Evolutionary conservation across 2,113 vertebrate species (phyloP), one percentile per base, ranked within the genome.

Genomic region (Chaetodon trifascialis): DNA sequence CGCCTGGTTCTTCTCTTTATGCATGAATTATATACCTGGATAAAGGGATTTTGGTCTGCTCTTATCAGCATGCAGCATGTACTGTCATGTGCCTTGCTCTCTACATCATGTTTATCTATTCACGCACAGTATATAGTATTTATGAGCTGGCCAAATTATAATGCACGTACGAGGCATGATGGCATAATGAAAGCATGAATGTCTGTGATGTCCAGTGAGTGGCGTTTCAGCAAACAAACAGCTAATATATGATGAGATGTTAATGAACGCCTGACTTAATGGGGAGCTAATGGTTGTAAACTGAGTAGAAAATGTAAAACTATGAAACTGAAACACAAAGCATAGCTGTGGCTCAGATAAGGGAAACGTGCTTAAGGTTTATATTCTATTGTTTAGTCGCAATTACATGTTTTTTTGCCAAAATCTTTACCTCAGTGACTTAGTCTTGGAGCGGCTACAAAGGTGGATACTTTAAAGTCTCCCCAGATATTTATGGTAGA

Each of bases 61-160:
- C 56, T 86, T 70, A 83, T 84, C 76, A 70, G 70, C 73, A 42
- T 68, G 40, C 55, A 67, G 56, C 81, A 73, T 46, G 40, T 56
- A 67, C 19, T 7, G 64, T 68, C 46, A 56, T 38, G 76, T 54
- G 49, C 49, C 46, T 68, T 5, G 3, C 73, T 63, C 66, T 60
- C 23, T 63, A 49, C 68, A 52, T 71, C 67, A 51, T 17, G 6
- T 16, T 70, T 67, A 63, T 80, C 64, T 0, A 55, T 55, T 69
- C 60, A 54, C 38, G 65, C 51, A 0, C 52, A 23, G 44, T 38
- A 67, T 25, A 72, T 8, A 62, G n/a, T 9, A 73, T 56, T 56
- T 34, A 73, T 15, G n/a, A 71, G 58, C 66, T 8, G 12, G 58
- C 76, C 55, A 49, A 77, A 67, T 60, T 54, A 42, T 44, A 73